Percentiles rank a stretch among this genome's conserved stretches.
Evolutionary conservation across 1,140 invertebrate genomes (phyloP).

Genomic region (Chlorops oryzae): DNA sequence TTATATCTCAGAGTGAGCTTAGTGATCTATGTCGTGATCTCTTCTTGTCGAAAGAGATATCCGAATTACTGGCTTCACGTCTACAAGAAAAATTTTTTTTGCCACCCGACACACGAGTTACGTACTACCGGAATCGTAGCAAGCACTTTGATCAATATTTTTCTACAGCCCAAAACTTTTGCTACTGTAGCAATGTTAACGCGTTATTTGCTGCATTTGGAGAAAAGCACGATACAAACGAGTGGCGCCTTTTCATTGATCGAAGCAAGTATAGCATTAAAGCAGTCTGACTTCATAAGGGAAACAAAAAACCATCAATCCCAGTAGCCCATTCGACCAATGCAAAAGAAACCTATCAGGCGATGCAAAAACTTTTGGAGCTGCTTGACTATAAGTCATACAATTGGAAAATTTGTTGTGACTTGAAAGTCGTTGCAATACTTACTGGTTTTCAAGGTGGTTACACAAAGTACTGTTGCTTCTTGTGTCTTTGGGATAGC

Average conservation of each 20-base stretch:
- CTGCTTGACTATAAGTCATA: conserved; percentile 35
- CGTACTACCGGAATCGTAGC: neutral
- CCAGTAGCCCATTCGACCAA: conserved; percentile 23
- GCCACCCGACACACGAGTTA: neutral
- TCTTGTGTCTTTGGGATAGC: conserved; percentile 49
- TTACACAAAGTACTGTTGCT: conserved; percentile 48
- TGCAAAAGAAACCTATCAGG: conserved; percentile 28
- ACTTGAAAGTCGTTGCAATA: conserved; percentile 44
- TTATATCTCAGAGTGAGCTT: conserved; percentile 1
- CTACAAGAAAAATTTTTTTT: neutral
- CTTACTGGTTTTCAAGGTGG: conserved; percentile 44
- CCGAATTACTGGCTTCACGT: conserved; percentile 3
- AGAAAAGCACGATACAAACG: conserved; percentile 13
- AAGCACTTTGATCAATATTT: conserved; percentile 5
- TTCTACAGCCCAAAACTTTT: conserved; percentile 21
- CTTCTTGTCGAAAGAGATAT: neutral
- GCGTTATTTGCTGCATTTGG: conserved; percentile 26
- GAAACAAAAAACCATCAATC: conserved; percentile 20
- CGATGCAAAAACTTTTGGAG: conserved; percentile 23
- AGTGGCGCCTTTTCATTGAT: conserved; percentile 33
- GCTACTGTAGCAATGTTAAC: conserved; percentile 25
- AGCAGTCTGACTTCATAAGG: conserved; percentile 26
- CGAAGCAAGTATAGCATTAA: conserved; percentile 28
- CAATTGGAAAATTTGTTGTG: conserved; percentile 36
- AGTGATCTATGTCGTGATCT: conserved; percentile 8